phyloP scores from a whole-genome alignment of 2,797 vertebrate species.

The Leptoclinus maculatus region DNA sequence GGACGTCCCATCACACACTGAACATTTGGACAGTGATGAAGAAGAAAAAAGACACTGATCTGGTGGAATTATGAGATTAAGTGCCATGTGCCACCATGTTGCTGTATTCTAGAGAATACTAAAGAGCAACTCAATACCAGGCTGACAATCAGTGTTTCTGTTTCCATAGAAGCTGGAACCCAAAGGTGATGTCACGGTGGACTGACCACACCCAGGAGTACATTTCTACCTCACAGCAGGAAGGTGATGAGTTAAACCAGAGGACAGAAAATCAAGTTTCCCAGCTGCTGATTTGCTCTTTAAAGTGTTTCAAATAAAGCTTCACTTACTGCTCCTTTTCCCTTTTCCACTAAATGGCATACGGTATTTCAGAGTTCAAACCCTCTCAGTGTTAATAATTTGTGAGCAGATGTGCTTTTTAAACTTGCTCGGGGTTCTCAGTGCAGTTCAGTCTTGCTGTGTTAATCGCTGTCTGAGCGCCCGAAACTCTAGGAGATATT shows the following conservation, averaged over 20 bases:
- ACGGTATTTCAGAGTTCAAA: neutral
- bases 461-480: constrained; percentile 39
- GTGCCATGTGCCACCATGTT: too few species aligned
- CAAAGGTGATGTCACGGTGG: too few species aligned
- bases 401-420: constrained; percentile 33
- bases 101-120: too few species aligned
- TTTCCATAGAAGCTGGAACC: too few species aligned
- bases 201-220: too few species aligned
- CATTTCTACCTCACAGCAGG: neutral
- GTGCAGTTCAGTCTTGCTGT: constrained; percentile 23
- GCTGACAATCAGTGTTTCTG: too few species aligned
- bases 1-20: too few species aligned
- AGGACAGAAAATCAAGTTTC: neutral
- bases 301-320: neutral
- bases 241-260: neutral
- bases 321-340: neutral
- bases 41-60: too few species aligned
- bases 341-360: neutral
- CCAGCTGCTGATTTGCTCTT: neutral
- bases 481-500: constrained; percentile 30
- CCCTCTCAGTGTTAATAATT: neutral
- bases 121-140: too few species aligned
- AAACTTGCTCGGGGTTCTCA: constrained; percentile 30
- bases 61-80: too few species aligned
- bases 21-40: too few species aligned